These are phyloP conservation scores for Leptopilina syphax DNA, from an alignment of 2,888 invertebrate genomes.

Conservation along the genomic window DNA sequence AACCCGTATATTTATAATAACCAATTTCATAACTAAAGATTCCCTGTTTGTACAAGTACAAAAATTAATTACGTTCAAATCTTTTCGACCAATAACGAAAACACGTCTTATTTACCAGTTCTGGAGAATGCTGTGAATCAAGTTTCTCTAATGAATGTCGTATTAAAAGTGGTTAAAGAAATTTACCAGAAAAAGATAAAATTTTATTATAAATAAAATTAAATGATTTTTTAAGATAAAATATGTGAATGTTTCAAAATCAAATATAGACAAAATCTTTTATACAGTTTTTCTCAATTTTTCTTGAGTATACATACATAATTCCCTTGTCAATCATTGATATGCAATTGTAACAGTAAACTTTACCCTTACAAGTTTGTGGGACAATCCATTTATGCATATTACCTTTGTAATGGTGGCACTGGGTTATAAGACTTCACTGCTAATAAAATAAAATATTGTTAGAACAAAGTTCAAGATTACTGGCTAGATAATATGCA, in stretches of 20 bases:
- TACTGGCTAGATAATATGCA: conserved; percentile 52
- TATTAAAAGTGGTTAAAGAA: too few species aligned
- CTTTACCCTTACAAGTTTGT: conserved; percentile 76
- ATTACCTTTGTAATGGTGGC: conserved; percentile 70
- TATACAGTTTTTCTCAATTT: too few species aligned
- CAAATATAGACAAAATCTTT: too few species aligned
- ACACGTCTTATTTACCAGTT: not conserved
- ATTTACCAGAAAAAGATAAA: too few species aligned
- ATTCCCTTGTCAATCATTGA: not conserved
- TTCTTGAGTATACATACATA: not conserved
- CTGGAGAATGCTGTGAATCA: not conserved
- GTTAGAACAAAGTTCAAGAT: conserved; percentile 73
- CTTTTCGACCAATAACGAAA: not conserved
- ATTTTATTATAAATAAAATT: too few species aligned
- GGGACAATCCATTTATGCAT: conserved; percentile 77
- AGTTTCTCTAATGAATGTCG: too few species aligned
- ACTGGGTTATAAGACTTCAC: conserved; percentile 73
- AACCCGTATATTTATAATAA: too few species aligned
- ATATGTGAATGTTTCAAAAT: too few species aligned
- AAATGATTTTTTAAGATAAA: too few species aligned
- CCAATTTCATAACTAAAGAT: too few species aligned
- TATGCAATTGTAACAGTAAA: conserved; percentile 68
- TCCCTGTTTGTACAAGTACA: not conserved
- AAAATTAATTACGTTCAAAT: not conserved
- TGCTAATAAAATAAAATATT: conserved; percentile 73